phyloP scores from a whole-genome alignment of 2,888 invertebrate species.

The Parascotia fuliginaria region DNA sequence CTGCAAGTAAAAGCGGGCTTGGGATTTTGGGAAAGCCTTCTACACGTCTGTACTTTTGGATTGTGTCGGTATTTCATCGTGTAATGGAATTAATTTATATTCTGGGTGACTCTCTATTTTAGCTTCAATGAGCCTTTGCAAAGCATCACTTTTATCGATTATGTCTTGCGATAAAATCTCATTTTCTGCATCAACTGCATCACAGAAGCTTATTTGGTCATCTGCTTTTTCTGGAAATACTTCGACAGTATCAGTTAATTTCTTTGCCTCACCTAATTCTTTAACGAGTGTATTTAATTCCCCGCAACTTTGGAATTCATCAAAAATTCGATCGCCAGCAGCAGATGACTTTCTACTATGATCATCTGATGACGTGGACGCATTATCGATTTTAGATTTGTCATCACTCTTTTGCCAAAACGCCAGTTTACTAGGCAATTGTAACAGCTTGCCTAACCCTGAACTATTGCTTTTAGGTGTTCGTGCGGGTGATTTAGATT shows the following conservation, averaged over 20 bases:
- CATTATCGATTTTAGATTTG: slow-evolving; percentile 59
- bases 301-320: slow-evolving; percentile 65
- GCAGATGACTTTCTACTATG: slow-evolving; percentile 69
- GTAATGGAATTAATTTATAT: slow-evolving; percentile 72
- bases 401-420: slow-evolving; percentile 84
- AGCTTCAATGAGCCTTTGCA: slow-evolving; percentile 75
- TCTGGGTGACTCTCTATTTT: slow-evolving; percentile 78
- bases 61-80: slow-evolving; percentile 63
- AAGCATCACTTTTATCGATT: slow-evolving; percentile 72
- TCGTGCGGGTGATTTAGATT: slow-evolving; percentile 70
- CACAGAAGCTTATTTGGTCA: slow-evolving; percentile 55
- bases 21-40: slow-evolving; percentile 49
- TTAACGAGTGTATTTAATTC: slow-evolving; percentile 46
- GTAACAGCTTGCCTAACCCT: slow-evolving; percentile 78
- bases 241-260: slow-evolving; percentile 23
- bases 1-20: slow-evolving; percentile 50
- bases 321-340: slow-evolving; percentile 50
- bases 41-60: slow-evolving; percentile 82
- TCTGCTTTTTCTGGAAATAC: slow-evolving; percentile 36
- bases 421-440: slow-evolving; percentile 83
- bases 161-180: slow-evolving; percentile 65
- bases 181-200: slow-evolving; percentile 55
- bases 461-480: slow-evolving; percentile 60
- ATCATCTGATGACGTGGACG: slow-evolving; percentile 64
- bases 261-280: slow-evolving; percentile 12